Conservation (phyloP, 2,797 vertebrate species). For the Acrossocheilus fasciatus region DNA sequence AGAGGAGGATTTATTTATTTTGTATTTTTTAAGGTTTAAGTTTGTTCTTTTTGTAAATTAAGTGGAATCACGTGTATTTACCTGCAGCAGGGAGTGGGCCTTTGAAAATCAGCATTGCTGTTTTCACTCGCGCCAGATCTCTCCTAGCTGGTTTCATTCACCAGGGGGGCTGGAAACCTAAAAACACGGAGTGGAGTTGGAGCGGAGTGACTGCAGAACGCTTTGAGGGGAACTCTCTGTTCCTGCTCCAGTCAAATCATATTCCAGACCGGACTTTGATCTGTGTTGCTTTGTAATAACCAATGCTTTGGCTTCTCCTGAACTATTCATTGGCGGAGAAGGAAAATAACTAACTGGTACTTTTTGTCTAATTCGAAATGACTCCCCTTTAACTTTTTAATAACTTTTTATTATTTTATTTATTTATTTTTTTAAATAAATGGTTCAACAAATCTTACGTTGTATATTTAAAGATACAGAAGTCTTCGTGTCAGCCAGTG, state of each 20-base stretch:
- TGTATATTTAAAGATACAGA: neutral
- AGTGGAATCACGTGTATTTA: neutral
- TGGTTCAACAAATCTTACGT: neutral
- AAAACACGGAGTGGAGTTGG: neutral
- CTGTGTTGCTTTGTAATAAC: neutral
- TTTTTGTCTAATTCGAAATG: neutral
- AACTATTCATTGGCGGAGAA: neutral
- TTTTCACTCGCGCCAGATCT: slow-evolving; percentile 20
- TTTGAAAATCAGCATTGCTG: neutral
- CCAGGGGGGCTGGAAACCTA: neutral
- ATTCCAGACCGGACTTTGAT: neutral
- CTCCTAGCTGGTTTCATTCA: neutral
- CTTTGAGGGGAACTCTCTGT: neutral
- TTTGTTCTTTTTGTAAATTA: neutral
- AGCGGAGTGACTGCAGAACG: neutral
- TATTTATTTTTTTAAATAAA: too few relatives aligned
- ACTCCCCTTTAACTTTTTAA: neutral
- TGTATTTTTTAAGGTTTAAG: neutral
- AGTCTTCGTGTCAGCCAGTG: neutral
- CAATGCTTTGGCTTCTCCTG: neutral
- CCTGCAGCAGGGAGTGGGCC: neutral
- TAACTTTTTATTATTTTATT: too few relatives aligned
- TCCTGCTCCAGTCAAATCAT: neutral
- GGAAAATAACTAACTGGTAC: neutral
- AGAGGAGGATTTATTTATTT: fast-evolving